Evolutionary conservation across 2,113 vertebrate species (phyloP), one percentile per base, ranked within the genome.

Genomic region (Paraplagusia blochii): DNA sequence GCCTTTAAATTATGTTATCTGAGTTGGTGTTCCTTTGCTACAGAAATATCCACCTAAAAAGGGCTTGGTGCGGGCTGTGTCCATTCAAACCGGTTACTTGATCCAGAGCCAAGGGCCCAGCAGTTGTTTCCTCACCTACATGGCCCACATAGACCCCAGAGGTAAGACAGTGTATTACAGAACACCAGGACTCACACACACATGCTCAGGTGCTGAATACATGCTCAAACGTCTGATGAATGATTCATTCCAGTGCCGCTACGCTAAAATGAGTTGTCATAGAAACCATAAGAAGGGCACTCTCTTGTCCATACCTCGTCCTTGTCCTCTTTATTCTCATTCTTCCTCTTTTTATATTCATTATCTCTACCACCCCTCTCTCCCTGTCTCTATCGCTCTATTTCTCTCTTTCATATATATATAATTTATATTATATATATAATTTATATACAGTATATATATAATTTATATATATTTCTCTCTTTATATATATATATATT

Each of bases 41-140:
- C 86, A 98, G 96, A 98, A 97, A 90, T 95, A 93, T 57, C 96
- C 96, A 0, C 93, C 95, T 3, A 92, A 92, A 85, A 98, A 96
- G 87, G 94, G 95, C 74, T 82, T 95, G 88, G 95, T 98, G 55
- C 80, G 95, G 40, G 96, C 95, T 0, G 93, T 97, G 55, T 98
- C 96, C 79, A 91, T 96, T 79, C 94, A 95, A 89, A 98, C 96
- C 0, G 96, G 95, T 49, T 98, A 98, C 88, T 84, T 97, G 83
- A 88, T 98, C 18, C 92, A 96, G 85, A 92, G 88, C 40, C 93
- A 90, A 1, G 92, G 93, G 9, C 85, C 91, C 65, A 92, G 82
- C 71, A 88, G 83, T 84, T 98, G 93, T 65, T 85, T 80, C 65
- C 91, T 98, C 74, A 95, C 91, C 38, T 98, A 98, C 90, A 85